Evolutionary conservation across 2,113 vertebrate species (phyloP), one percentile per base, ranked within the genome.

Genomic region (Alosa alosa): DNA sequence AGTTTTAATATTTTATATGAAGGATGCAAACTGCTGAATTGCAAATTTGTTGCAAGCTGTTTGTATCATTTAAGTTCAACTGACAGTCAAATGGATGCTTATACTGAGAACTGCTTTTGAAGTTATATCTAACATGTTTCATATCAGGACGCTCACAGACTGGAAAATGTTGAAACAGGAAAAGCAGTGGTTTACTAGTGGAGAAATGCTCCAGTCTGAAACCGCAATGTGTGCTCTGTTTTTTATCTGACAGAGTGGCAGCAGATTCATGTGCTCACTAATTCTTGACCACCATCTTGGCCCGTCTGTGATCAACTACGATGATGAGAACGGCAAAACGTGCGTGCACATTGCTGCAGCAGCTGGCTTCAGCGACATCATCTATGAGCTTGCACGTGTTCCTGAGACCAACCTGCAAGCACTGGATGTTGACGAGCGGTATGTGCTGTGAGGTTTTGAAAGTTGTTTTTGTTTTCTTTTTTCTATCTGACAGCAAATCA

Each of bases 341-440:
- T 97, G 96, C 2, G 90, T 96, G 86, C 97, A 97, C 86, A 94
- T 97, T 3, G 97, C 96, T 0, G 96, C 92, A 0, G 91, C 92
- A 6, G 92, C 96, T 0, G 97, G 97, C 46, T 97, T 95, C 91
- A 95, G 96, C 0, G 96, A 96, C 92, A 96, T 97, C 86, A 96
- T 97, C 86, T 92, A 89, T 0, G 96, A 97, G 45, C 93, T 97
- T 84, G 96, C 97, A 4, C 95, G 93, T 83, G 92, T 97, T 87
- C 94, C 96, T 0, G 96, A 96, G 89, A 97, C 96, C 91, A 97
- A 97, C 93, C 91, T 97, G 57, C 96, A 97, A 89, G 96, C 97
- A n/a, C 94, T 97, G 57, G 97, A 97, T 84, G 94, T 97, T 86
- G 97, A 97, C 85, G 96, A 97, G 94, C 95, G 97, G 97, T 97